Conservation (phyloP, 2,797 vertebrate genomes). For the Huso huso region DNA sequence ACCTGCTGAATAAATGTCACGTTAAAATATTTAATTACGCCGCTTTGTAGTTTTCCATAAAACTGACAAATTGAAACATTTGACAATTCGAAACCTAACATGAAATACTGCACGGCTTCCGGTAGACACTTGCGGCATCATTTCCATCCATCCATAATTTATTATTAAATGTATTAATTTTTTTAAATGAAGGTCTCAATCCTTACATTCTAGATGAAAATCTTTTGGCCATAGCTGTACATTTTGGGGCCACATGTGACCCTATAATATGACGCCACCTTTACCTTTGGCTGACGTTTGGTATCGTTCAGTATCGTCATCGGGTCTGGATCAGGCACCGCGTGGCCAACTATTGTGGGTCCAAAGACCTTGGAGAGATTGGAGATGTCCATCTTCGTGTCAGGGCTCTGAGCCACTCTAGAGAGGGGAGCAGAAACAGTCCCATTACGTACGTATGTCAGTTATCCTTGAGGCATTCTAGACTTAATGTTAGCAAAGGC, state of each 20-base stretch:
- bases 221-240: neutral
- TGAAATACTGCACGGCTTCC: no score
- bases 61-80: no score
- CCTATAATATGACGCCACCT: neutral
- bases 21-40: no score
- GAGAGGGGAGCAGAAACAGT: slow-evolving; percentile 7
- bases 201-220: neutral
- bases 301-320: slow-evolving; percentile 87
- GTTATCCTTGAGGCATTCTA: no score
- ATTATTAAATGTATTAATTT: no score
- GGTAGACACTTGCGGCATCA: no score
- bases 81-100: no score
- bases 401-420: slow-evolving; percentile 80
- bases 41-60: no score
- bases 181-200: neutral
- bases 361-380: slow-evolving; percentile 90
- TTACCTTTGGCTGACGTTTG: slow-evolving; percentile 83
- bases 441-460: no score
- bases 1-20: no score
- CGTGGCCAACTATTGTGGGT: slow-evolving; percentile 85
- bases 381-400: slow-evolving; percentile 77
- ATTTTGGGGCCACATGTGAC: neutral
- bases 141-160: no score
- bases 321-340: slow-evolving; percentile 78
- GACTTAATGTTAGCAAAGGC: no score